Evolutionary conservation across 1,140 invertebrate species (phyloP).

Genomic region (Penaeus vannamei): DNA sequence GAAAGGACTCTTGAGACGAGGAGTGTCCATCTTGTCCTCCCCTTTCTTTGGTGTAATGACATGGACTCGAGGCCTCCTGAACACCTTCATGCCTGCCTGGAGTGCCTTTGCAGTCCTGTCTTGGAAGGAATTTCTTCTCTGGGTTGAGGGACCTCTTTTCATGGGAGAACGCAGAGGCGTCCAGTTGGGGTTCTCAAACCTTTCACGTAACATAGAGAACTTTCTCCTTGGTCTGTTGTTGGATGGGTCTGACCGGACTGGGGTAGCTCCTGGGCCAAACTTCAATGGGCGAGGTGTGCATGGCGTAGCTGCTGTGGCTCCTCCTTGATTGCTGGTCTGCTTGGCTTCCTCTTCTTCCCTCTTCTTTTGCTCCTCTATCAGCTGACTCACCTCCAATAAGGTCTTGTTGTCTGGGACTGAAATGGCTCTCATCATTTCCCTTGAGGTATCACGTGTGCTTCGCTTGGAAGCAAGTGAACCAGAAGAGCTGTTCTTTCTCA

Average conservation of each 20-base stretch:
- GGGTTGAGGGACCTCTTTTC: constrained; percentile 69
- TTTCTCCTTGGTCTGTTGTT: constrained; percentile 75
- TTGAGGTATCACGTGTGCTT: constrained; percentile 25
- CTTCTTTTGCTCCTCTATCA: constrained; percentile 52
- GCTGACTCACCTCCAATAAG: constrained; percentile 50
- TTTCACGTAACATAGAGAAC: constrained; percentile 77
- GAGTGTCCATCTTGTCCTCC: constrained; percentile 54
- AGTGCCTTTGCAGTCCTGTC: constrained; percentile 59
- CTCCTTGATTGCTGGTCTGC: neutral
- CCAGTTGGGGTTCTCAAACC: constrained; percentile 73
- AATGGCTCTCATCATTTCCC: constrained; percentile 55
- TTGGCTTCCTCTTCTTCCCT: constrained; percentile 17
- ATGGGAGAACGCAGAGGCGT: constrained; percentile 71
- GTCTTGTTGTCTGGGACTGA: constrained; percentile 58
- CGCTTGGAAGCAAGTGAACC: constrained; percentile 39
- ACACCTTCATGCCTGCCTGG: constrained; percentile 65
- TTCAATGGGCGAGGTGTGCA: constrained; percentile 70
- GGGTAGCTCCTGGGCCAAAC: neutral
- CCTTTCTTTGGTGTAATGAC: constrained; percentile 62
- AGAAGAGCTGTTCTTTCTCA: constrained; percentile 52
- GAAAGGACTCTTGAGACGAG: constrained; percentile 63
- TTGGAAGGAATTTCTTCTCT: constrained; percentile 60
- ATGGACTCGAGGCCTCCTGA: constrained; percentile 62
- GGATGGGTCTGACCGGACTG: neutral
- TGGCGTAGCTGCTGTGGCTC: constrained; percentile 45